Evolutionary conservation across 1,140 invertebrate genomes (phyloP).

Genomic region (Colletes latitarsis): DNA sequence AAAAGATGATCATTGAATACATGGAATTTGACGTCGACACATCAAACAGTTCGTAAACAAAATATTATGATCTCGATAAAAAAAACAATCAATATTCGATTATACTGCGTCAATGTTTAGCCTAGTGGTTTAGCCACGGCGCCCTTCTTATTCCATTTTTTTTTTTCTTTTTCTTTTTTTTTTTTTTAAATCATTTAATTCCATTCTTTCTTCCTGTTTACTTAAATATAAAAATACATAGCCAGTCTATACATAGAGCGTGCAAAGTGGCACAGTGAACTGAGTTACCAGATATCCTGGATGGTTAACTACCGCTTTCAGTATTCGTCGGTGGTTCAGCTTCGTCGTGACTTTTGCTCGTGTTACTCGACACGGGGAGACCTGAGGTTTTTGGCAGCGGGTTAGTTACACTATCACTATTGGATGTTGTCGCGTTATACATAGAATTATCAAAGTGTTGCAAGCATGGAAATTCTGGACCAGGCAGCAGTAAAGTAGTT

Average conservation of each 20-base stretch:
- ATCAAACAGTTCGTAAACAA: constrained; percentile 5
- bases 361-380: constrained; percentile 73
- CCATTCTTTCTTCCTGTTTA: constrained; percentile 65
- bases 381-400: constrained; percentile 77
- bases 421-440: constrained; percentile 67
- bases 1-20: neutral
- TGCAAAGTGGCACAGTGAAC: constrained; percentile 80
- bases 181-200: constrained; percentile 56
- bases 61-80: constrained; percentile 6
- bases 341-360: constrained; percentile 74
- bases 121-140: constrained; percentile 69
- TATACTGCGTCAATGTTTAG: constrained; percentile 25
- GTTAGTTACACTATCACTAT: constrained; percentile 77
- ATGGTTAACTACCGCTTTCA: constrained; percentile 80
- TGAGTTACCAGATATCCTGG: constrained; percentile 75
- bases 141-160: constrained; percentile 57
- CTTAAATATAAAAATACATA: constrained; percentile 82
- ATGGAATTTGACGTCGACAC: constrained; percentile 11
- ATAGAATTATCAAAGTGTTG: constrained; percentile 74
- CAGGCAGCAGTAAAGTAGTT: constrained; percentile 76
- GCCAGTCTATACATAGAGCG: constrained; percentile 81
- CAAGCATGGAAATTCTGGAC: constrained; percentile 75
- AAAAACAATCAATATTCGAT: constrained; percentile 17
- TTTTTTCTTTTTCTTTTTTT: constrained; percentile 33
- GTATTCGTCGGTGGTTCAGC: constrained; percentile 72